phyloP scores from a whole-genome alignment of 2,888 invertebrate species.

The Euproctis similis region DNA sequence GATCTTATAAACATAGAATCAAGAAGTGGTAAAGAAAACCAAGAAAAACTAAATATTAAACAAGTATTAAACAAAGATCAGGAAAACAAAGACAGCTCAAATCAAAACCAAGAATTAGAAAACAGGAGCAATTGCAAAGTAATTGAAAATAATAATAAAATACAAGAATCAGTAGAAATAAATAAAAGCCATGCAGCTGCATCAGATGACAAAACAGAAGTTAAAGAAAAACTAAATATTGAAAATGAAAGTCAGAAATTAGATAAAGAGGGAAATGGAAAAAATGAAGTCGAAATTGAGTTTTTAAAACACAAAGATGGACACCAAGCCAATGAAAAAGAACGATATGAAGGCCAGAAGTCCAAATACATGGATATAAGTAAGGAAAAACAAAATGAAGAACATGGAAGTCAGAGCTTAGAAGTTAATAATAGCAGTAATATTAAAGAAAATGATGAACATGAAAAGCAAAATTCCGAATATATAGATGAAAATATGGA shows the following conservation, averaged over 20 bases:
- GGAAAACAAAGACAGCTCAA: no score
- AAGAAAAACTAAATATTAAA: not conserved
- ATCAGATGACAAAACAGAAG: slow-evolving; percentile 6
- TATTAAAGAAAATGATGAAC: not conserved
- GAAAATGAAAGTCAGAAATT: slow-evolving; percentile 6
- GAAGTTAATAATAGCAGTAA: not conserved
- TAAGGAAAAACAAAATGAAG: slow-evolving; percentile 2
- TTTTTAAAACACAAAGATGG: no score
- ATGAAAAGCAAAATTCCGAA: slow-evolving; percentile 1
- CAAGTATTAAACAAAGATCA: no score
- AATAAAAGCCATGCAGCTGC: not conserved
- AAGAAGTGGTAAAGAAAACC: not conserved
- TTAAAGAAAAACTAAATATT: slow-evolving; percentile 6
- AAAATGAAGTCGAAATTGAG: no score
- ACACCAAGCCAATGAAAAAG: no score
- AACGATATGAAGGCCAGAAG: no score
- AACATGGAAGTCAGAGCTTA: slow-evolving; percentile 2
- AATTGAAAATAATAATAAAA: no score
- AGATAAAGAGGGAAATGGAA: slow-evolving; percentile 7
- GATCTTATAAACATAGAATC: no score
- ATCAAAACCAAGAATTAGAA: no score
- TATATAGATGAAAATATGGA: slow-evolving; percentile 5
- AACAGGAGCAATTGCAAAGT: no score
- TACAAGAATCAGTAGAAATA: slow-evolving; percentile 6
- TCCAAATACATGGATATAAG: slow-evolving; percentile 4